Base-by-base conservation (phyloP, 2,797 vertebrate species). In the Coendou prehensilis region DNA sequence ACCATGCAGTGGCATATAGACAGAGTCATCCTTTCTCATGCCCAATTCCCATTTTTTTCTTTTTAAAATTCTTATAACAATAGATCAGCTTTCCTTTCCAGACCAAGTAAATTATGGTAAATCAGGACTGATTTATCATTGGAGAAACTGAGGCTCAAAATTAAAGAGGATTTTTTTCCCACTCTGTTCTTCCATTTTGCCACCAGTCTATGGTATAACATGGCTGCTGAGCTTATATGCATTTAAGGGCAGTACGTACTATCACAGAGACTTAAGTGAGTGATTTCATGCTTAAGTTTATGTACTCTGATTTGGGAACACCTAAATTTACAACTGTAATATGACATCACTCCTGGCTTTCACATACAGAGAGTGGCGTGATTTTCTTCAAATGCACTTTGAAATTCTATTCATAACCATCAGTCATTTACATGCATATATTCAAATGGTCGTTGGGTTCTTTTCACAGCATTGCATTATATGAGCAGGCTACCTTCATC, bases 401-500 rank as follows among this genome's bases (percentile, higher is more conserved):
- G 91, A 96, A 85, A 91, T 90, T 96, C 91, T 94, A 71, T 73
- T 92, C 82, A 56, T 57, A 61, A 28, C 15, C n/a, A 75, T n/a
- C 59, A 45, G 0, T 90, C 69, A 67, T 56, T 94, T 93, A 0
- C 79, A 71, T 80, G 50, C 1, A 0, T 86, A 76, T 92, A 90
- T 64, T 71, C 76, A 97, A 94, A 95, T 91, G 63, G 75, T 52
- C 17, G 37, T 73, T 84, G 83, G 83, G 50, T 79, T 54, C 26
- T 98, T 97, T 97, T 95, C 50, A 96, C 59, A 57, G 85, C 6
- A 5, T 57, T 94, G 6, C n/a, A 56, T 95, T 97, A 97, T 97
- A 71, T 81, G 54, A 97, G 84, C 33, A 79, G n/a, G 82, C 87
- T 94, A 69, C n/a, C 71, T 93, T 89, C 92, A 89, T 98, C 87